These are phyloP conservation scores for Falco concolor DNA, from an alignment of 2,797 vertebrate genomes.

Conservation along the genomic window DNA sequence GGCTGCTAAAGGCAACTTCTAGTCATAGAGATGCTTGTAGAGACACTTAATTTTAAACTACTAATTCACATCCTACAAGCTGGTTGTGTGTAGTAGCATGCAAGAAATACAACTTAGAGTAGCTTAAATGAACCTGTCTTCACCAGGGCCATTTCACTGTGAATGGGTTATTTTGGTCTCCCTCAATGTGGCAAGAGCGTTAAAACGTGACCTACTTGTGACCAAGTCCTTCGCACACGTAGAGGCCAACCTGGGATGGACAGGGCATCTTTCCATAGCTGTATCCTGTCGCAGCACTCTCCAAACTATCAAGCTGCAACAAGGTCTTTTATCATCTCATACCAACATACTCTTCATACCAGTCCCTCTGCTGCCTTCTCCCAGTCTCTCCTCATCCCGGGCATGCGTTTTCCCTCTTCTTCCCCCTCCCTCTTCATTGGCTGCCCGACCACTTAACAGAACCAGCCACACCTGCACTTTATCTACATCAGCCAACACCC, in stretches of 20 bases:
- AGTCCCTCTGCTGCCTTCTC: too few species aligned
- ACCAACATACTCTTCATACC: too few species aligned
- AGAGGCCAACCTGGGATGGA: not conserved
- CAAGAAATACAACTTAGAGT: not conserved
- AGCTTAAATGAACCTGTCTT: not conserved
- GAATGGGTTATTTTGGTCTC: not conserved
- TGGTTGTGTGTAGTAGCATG: not conserved
- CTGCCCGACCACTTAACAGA: too few species aligned
- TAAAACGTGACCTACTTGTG: not conserved
- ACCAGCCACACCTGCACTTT: too few species aligned
- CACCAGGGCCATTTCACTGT: not conserved
- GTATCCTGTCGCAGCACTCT: too few species aligned
- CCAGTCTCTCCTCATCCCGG: too few species aligned
- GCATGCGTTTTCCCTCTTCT: too few species aligned
- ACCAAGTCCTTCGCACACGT: not conserved
- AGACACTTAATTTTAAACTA: not conserved
- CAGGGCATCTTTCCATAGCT: not conserved
- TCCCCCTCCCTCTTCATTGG: too few species aligned
- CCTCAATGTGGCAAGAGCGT: rapidly evolving
- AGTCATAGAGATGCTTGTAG: not conserved
- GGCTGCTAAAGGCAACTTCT: not conserved
- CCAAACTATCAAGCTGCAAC: too few species aligned
- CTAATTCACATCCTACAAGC: not conserved
- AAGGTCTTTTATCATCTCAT: too few species aligned
- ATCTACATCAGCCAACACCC: too few species aligned